Conservation (phyloP, 2,113 vertebrate species). For the Lophochroa leadbeateri region DNA sequence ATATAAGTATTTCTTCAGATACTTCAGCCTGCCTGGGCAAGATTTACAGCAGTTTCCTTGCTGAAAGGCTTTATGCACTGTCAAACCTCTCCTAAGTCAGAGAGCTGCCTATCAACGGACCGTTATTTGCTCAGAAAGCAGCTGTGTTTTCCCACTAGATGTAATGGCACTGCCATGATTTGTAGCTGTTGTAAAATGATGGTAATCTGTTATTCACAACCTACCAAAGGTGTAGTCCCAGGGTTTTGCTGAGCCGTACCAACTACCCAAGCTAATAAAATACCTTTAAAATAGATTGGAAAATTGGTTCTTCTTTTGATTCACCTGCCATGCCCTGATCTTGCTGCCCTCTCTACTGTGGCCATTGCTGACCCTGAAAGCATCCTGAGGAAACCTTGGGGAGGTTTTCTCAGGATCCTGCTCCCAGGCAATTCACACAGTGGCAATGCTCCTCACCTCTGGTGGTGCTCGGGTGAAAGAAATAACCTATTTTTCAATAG, state of each 20-base stretch:
- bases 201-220: conserved; percentile 27
- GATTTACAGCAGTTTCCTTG: conserved; percentile 12
- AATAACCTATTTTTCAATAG: neutral
- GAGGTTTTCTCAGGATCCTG: neutral
- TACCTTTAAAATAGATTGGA: neutral
- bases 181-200: conserved; percentile 11
- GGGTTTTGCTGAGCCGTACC: neutral
- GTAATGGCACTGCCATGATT: conserved; percentile 4
- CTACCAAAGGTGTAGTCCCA: neutral
- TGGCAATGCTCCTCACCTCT: neutral
- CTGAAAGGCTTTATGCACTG: conserved; percentile 34
- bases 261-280: neutral
- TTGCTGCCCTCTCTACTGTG: neutral
- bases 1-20: conserved; percentile 35
- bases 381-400: neutral
- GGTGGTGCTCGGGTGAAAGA: neutral
- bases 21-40: conserved; percentile 23
- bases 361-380: neutral
- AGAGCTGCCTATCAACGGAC: neutral
- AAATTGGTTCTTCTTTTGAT: neutral
- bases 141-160: conserved; percentile 23
- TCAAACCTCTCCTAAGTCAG: conserved; percentile 17
- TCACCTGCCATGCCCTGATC: neutral
- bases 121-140: conserved; percentile 45
- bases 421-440: neutral